These are phyloP conservation scores for Ostrea denselamellosa DNA, from an alignment of 1,140 invertebrate genomes.

Conservation along the genomic window DNA sequence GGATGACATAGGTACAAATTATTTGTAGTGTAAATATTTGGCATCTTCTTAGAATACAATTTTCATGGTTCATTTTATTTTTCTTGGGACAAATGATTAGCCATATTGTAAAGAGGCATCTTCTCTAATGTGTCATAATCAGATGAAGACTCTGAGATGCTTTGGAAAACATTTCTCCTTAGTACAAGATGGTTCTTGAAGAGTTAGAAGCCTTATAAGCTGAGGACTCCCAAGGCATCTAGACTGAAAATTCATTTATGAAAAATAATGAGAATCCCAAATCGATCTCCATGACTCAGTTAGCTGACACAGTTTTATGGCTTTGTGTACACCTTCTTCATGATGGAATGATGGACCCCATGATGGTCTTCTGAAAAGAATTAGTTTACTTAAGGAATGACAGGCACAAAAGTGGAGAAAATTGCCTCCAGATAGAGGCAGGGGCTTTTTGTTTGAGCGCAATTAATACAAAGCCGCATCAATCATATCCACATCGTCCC, in stretches of 20 bases:
- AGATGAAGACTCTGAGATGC: neutral
- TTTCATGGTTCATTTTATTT: neutral
- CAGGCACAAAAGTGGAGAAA: conserved; percentile 31
- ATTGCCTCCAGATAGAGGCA: conserved; percentile 22
- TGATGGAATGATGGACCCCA: conserved; percentile 22
- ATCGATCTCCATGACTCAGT: conserved; percentile 22
- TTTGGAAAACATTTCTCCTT: neutral
- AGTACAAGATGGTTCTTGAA: neutral
- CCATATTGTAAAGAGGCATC: neutral
- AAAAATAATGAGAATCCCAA: conserved; percentile 17
- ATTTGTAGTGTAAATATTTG: neutral
- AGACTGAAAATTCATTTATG: conserved; percentile 31
- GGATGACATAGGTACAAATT: neutral
- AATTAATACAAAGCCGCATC: conserved; percentile 24
- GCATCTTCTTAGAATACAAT: neutral
- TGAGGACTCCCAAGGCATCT: conserved; percentile 17
- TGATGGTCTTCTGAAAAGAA: conserved; percentile 31
- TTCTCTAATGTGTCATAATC: neutral
- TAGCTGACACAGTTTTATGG: conserved; percentile 16
- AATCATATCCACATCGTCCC: conserved; percentile 19
- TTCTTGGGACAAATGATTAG: neutral
- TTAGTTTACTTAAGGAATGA: conserved; percentile 38
- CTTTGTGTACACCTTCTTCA: conserved; percentile 34
- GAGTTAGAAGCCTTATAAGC: conserved; percentile 1
- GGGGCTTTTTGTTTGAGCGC: conserved; percentile 29